Evolutionary conservation across 2,797 vertebrate genomes (phyloP).

Genomic region (Pseudochaenichthys georgianus): DNA sequence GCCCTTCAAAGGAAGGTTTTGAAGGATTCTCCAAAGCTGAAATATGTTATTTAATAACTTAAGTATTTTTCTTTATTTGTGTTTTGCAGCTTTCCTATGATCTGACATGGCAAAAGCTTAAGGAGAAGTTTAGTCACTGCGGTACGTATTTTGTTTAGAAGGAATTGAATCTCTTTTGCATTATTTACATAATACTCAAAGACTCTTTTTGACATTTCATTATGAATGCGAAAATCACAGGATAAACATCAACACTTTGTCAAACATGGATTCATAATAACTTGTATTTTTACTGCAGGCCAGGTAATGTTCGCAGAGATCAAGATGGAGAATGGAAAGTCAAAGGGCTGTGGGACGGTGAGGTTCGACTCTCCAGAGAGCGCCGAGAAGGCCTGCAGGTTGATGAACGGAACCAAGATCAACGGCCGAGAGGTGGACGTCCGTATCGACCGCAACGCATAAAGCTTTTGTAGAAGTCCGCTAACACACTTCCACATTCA

Average conservation of each 20-base stretch:
- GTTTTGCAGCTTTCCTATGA: conserved; percentile 96
- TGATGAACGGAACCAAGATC: conserved; percentile 99
- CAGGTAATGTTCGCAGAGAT: conserved; percentile 99
- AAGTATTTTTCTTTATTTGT: conserved; percentile 39
- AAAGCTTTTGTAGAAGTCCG: conserved; percentile 80
- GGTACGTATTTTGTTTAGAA: conserved; percentile 83
- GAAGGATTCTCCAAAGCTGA: not conserved
- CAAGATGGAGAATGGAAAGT: conserved; percentile 99
- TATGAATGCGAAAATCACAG: not conserved
- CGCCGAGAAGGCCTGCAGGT: conserved; percentile 95
- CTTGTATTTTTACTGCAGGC: conserved; percentile 79
- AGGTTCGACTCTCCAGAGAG: conserved; percentile 95
- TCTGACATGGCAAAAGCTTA: conserved; percentile 98
- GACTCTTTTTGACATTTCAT: not conserved
- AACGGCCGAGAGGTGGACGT: conserved; percentile 98
- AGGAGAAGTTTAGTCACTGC: conserved; percentile 97
- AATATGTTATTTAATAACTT: not conserved
- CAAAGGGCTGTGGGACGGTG: conserved; percentile 98
- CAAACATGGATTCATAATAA: not conserved
- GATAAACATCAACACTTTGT: not conserved
- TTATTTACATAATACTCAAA: not conserved
- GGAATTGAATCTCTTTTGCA: not conserved
- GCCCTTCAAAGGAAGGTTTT: not conserved
- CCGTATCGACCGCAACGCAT: conserved; percentile 95
- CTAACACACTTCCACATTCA: conserved; percentile 67